Base-by-base conservation (phyloP, 1,140 invertebrate genomes). In the Trachymyrmex septentrionalis region DNA sequence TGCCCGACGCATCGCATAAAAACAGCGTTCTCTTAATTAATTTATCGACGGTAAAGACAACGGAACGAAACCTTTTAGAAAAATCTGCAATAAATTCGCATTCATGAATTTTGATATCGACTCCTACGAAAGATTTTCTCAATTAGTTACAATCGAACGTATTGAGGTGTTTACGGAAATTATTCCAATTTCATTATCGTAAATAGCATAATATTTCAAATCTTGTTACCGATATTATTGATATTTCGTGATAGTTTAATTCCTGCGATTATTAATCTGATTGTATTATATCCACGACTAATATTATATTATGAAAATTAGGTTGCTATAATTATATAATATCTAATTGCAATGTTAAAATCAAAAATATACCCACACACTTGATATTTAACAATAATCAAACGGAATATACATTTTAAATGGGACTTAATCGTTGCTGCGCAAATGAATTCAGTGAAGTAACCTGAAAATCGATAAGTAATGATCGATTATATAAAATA, bases 241-340 rank as follows among this genome's bases (percentile, higher is more conserved):
- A 75, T 75, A 24, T 59, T 63, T 72, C 67, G 38, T 53, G 27
- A 75, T 63, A 73, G 69, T 84, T 73, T 84, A 84, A 84, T 84
- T 61, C 55, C 80, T 48, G 80, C 55, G 55, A 84, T 75, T 61
- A 61, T 61, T 75, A 61, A 84, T 34, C 55, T 61, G 69, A 84
- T 84, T 61, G 14, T n/a, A 48, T 82, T 73, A 61, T 73, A 73
- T 72, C 57, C 38, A 61, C n/a, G 76, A 53, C 27, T 59, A 57
- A 30, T 63, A 50, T 75, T 61, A 75, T 75, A 48, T 73, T 67
- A 63, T 75, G 80, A 53, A 84, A 84, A 84, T 84, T 84, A 84
- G 69, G n/a, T 80, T 80, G 55, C 9, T 67, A 27, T 75, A 84
- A 84, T 84, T 61, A 73, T 44, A 55, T 44, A 38, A 82, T 9